These are phyloP conservation scores for Teinopalpus imperialis DNA, from an alignment of 2,888 invertebrate species.

Conservation along the genomic window DNA sequence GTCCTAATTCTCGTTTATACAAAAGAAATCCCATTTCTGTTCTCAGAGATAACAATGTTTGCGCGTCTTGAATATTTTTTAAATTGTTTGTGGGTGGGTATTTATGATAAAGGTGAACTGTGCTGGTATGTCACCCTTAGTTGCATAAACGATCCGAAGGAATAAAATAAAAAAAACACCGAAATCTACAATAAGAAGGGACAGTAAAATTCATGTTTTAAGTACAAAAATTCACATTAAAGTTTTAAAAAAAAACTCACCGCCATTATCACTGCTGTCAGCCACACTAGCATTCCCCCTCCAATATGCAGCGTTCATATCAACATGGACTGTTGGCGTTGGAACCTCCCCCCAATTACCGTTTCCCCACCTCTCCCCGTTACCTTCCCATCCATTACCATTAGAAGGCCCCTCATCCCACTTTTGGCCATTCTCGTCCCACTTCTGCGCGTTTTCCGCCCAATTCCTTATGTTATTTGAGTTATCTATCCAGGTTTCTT, in stretches of 20 bases:
- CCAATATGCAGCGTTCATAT: slow-evolving; percentile 70
- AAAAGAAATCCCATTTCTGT: no score
- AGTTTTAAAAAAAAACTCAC: slow-evolving; percentile 38
- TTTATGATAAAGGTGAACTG: no score
- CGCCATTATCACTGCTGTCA: slow-evolving; percentile 77
- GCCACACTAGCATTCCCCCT: slow-evolving; percentile 69
- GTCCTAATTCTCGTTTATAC: no score
- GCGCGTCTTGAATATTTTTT: no score
- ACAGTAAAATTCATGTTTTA: no score
- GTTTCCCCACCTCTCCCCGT: slow-evolving; percentile 51
- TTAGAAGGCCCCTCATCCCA: slow-evolving; percentile 52
- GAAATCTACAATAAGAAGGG: no score
- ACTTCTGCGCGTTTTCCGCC: slow-evolving; percentile 61
- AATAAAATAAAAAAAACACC: no score
- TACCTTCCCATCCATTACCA: slow-evolving; percentile 57
- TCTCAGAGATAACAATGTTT: no score
- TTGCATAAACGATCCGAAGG: no score
- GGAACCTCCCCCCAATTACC: slow-evolving; percentile 69
- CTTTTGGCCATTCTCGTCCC: slow-evolving; percentile 49
- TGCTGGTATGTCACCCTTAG: no score
- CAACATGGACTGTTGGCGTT: slow-evolving; percentile 71
- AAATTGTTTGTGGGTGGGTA: no score
- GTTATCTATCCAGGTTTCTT: slow-evolving; percentile 63
- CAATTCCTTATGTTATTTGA: slow-evolving; percentile 56
- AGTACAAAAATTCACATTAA: background rate